These are phyloP conservation scores for Leptogaster cylindrica DNA, from an alignment of 2,888 invertebrate genomes.

Conservation along the genomic window DNA sequence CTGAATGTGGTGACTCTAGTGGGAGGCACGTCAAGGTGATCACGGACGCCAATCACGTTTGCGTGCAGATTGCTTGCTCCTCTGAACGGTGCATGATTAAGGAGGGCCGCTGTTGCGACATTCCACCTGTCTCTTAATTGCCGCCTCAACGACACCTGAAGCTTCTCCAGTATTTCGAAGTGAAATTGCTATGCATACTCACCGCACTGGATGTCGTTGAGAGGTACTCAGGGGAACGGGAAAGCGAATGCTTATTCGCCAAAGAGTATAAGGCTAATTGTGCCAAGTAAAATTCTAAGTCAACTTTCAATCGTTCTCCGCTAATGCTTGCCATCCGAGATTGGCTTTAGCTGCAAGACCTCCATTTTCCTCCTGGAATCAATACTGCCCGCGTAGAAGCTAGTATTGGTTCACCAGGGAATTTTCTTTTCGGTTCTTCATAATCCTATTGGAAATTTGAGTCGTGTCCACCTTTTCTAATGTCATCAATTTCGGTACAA, in stretches of 20 bases:
- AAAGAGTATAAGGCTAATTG: too few relatives aligned
- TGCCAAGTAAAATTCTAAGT: too few relatives aligned
- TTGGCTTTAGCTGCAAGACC: background rate
- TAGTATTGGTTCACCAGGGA: background rate
- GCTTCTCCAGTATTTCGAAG: slow-evolving; percentile 5
- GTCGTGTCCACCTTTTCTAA: background rate
- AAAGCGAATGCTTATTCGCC: background rate
- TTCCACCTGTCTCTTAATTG: slow-evolving; percentile 24
- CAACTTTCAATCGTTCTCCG: background rate
- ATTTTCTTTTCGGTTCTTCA: slow-evolving; percentile 1
- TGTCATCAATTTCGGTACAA: slow-evolving; percentile 35
- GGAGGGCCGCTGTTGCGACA: slow-evolving; percentile 6
- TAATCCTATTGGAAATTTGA: slow-evolving; percentile 36
- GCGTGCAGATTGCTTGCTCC: too few relatives aligned
- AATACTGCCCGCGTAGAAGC: background rate
- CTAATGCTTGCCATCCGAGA: too few relatives aligned
- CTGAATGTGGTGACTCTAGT: background rate
- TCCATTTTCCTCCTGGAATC: background rate
- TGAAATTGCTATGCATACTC: too few relatives aligned
- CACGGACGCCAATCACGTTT: slow-evolving; percentile 17
- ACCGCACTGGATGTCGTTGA: background rate
- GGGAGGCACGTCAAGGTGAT: background rate
- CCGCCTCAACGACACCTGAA: slow-evolving; percentile 13
- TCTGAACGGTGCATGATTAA: background rate
- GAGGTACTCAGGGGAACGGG: slow-evolving; percentile 1